A percentile compares a stretch with the other conserved stretches of the same genome.
Conservation (phyloP, 2,113 vertebrate species). For the Caranx melampygus region DNA sequence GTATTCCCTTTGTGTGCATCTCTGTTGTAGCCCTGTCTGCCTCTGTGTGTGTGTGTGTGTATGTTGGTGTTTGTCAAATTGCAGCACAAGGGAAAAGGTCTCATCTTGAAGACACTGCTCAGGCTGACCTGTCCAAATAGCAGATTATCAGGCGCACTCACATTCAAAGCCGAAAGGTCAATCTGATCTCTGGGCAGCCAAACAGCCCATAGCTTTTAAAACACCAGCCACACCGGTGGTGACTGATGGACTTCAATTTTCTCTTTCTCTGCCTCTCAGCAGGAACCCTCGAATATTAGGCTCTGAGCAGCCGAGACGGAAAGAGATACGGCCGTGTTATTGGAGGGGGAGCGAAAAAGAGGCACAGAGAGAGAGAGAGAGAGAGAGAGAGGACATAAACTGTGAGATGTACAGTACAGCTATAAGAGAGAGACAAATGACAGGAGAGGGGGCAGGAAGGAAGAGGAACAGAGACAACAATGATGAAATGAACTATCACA, state of each 20-base stretch:
- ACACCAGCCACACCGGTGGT: conserved; percentile 38
- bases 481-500: neutral
- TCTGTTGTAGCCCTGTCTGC: neutral
- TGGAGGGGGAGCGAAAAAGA: conserved; percentile 17
- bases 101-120: conserved; percentile 41
- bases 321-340: conserved; percentile 28
- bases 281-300: conserved; percentile 55
- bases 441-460: neutral
- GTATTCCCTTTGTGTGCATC: neutral
- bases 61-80: conserved; percentile 1
- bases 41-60: neutral
- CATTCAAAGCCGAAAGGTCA: conserved; percentile 65
- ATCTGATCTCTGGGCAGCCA: conserved; percentile 61
- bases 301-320: conserved; percentile 37
- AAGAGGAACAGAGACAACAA: neutral
- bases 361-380: neutral
- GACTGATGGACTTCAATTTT: conserved; percentile 76
- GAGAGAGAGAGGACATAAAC: conserved; percentile 32
- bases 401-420: conserved; percentile 3
- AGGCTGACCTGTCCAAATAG: conserved; percentile 56
- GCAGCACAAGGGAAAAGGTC: conserved; percentile 37
- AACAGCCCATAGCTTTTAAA: conserved; percentile 45
- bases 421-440: conserved; percentile 13
- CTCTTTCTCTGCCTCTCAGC: conserved; percentile 60
- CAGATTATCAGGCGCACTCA: conserved; percentile 49